phyloP scores from a whole-genome alignment of 2,797 vertebrate genomes.

The Apogon hyalosoma region DNA sequence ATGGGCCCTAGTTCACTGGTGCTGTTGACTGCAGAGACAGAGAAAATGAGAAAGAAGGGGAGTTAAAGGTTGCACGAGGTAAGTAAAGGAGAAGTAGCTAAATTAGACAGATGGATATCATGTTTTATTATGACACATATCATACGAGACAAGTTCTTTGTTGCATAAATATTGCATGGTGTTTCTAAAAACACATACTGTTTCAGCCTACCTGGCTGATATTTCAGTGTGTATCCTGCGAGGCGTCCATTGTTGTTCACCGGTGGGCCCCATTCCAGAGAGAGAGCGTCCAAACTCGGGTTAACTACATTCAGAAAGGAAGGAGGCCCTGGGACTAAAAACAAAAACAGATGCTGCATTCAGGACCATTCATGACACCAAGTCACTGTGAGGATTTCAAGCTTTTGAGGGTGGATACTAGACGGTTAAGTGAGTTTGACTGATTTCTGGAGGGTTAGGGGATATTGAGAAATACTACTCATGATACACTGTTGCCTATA shows the following conservation, averaged over 20 bases:
- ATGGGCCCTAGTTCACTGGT: conserved; percentile 90
- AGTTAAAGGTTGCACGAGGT: neutral
- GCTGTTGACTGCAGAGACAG: conserved; percentile 86
- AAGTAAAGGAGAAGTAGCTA: neutral
- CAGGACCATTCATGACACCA: neutral
- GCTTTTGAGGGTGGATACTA: no score
- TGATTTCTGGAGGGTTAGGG: no score
- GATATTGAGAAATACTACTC: no score
- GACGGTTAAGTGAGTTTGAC: no score
- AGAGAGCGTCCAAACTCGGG: conserved; percentile 88
- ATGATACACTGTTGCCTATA: no score
- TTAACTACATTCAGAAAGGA: conserved; percentile 87
- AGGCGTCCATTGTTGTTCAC: conserved; percentile 89
- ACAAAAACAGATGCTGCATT: conserved; percentile 13
- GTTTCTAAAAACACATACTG: neutral
- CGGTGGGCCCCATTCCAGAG: conserved; percentile 92
- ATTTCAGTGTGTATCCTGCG: conserved; percentile 91
- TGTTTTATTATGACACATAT: no score
- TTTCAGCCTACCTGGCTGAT: conserved; percentile 88
- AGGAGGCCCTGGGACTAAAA: conserved; percentile 91
- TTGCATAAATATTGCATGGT: neutral
- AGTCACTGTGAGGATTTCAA: neutral
- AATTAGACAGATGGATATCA: neutral
- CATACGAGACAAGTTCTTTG: no score
- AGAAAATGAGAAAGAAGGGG: neutral